Evolutionary conservation across 2,797 vertebrate genomes (phyloP).

Genomic region (Buphagus erythrorhynchus): DNA sequence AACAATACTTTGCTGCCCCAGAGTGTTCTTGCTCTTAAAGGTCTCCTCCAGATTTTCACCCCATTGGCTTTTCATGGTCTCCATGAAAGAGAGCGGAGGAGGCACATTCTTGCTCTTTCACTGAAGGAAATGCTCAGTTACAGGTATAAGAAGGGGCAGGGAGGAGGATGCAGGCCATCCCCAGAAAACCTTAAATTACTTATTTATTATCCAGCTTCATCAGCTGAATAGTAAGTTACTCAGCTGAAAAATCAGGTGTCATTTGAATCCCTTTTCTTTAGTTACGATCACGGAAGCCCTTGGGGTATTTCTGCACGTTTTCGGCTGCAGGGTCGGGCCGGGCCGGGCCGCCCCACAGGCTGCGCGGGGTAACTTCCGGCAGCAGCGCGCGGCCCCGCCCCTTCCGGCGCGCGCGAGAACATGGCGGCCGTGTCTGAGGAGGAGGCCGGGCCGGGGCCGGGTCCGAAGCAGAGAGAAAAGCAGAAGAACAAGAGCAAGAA

Average conservation of each 20-base stretch:
- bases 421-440: neutral
- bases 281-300: rapidly evolving
- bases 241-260: neutral
- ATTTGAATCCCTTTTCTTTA: neutral
- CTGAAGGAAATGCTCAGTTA: neutral
- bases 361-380: rapidly evolving
- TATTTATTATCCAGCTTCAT: neutral
- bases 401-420: neutral
- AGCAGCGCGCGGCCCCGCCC: neutral
- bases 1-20: rapidly evolving
- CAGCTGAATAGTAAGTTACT: neutral
- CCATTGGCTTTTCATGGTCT: neutral
- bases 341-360: rapidly evolving
- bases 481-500: neutral
- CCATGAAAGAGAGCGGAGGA: neutral
- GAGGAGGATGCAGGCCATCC: neutral
- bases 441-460: neutral
- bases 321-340: rapidly evolving
- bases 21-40: neutral
- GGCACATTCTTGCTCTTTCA: neutral
- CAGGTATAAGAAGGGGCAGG: neutral
- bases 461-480: neutral
- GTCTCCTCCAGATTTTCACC: neutral
- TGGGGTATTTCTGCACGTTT: rapidly evolving
- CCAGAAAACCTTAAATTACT: neutral